These are phyloP conservation scores for Lordiphosa fenestrarum DNA, from an alignment of 2,888 invertebrate genomes.

Conservation along the genomic window DNA sequence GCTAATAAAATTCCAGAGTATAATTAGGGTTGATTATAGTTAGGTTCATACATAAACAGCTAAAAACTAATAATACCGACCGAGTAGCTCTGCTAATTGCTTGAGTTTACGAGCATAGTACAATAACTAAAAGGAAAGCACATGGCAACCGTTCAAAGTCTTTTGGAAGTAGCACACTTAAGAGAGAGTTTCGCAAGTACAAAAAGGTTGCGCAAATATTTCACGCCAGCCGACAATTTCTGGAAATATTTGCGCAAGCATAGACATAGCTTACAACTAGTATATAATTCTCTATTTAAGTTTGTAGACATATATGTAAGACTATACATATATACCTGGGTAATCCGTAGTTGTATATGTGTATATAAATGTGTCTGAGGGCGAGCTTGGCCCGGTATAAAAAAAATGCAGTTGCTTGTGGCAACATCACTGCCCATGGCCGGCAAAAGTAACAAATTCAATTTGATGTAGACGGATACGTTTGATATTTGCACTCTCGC, in stretches of 20 bases:
- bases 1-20: conserved; percentile 65
- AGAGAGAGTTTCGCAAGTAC: conserved; percentile 28
- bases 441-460: conserved; percentile 34
- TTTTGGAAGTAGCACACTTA: conserved; percentile 66
- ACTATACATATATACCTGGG: conserved; percentile 6
- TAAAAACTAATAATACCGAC: conserved; percentile 67
- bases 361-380: conserved; percentile 33
- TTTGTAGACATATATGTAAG: conserved; percentile 25
- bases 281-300: conserved; percentile 25
- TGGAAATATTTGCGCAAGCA: conserved; percentile 18
- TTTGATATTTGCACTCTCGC: conserved; percentile 46
- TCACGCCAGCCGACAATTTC: neutral
- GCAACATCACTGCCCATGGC: conserved; percentile 19
- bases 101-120: conserved; percentile 53
- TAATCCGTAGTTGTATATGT: too few relatives aligned
- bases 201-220: conserved; percentile 30
- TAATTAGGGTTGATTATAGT: conserved; percentile 65
- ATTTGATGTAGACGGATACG: conserved; percentile 41
- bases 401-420: conserved; percentile 39
- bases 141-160: conserved; percentile 61
- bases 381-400: conserved; percentile 15
- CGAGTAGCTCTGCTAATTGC: conserved; percentile 65
- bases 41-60: conserved; percentile 49
- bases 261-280: conserved; percentile 29
- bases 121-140: conserved; percentile 38